Base-by-base conservation (phyloP, 1,140 invertebrate genomes). In the Gonatopus flavifemur region DNA sequence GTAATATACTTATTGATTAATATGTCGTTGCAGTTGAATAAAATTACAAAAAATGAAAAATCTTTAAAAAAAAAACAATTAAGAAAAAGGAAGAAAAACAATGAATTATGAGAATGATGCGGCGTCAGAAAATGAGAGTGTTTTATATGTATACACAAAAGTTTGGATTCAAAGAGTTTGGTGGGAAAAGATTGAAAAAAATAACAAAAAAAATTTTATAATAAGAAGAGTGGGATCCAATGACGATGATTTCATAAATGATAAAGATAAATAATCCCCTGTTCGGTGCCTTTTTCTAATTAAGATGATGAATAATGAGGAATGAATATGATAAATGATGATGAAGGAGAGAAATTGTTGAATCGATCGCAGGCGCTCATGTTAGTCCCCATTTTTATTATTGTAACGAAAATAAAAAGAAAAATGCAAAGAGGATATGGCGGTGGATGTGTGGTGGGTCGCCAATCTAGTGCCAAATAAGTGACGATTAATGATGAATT, bases 271-370 rank as follows among this genome's bases (percentile, higher is more conserved):
- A 55, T 57, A 67, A 72, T 74, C 70, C 74, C 75, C 69, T 49
- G 65, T 77, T 77, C 67, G 74, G 75, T 77, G 74, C 75, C 75
- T 77, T 77, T 76, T 72, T 63, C n/a, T n/a, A n/a, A n/a, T n/a
- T n/a, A n/a, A n/a, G n/a, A n/a, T n/a, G n/a, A n/a, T n/a, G n/a
- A n/a, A n/a, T n/a, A n/a, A n/a, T n/a, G n/a, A n/a, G n/a, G n/a
- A n/a, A n/a, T n/a, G n/a, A 56, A 69, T 65, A 70, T 68, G 67
- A 63, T 59, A 60, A 54, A 67, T 43, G 56, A 60, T 41, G 47
- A 52, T 46, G 47, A 44, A 54, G 61, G 52, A 57, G 49, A 49
- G 46, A 66, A 68, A 70, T 70, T 67, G 66, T 71, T 71, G 37
- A 57, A 66, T 61, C 63, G 64, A 63, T 67, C 63, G 49, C 51